Conservation (phyloP, 2,888 invertebrate species). For the Tineola bisselliella region DNA sequence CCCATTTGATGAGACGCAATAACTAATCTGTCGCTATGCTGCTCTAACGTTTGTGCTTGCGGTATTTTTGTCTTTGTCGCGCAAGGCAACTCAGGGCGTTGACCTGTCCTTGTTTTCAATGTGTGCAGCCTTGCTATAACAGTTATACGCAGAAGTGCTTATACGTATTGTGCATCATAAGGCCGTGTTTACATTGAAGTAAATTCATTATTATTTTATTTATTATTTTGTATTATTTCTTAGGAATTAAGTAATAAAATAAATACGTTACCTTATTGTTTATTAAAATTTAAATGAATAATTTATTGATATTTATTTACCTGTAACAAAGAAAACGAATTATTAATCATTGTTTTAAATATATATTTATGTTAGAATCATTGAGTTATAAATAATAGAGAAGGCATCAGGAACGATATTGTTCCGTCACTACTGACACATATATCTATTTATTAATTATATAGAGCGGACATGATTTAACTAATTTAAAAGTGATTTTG, state of each 20-base stretch:
- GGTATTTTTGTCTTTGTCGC: conserved; percentile 41
- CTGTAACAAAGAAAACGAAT: not conserved
- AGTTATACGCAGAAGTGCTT: conserved; percentile 48
- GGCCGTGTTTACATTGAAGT: conserved; percentile 41
- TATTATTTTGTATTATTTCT: conserved; percentile 17
- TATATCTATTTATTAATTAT: too few relatives aligned
- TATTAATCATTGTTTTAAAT: too few relatives aligned
- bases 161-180: conserved; percentile 47
- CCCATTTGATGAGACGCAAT: conserved; percentile 36
- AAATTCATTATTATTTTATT: conserved; percentile 13
- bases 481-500: too few relatives aligned
- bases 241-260: not conserved
- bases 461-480: too few relatives aligned
- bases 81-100: conserved; percentile 66
- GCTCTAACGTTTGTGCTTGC: conserved; percentile 27
- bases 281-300: not conserved
- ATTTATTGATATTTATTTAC: not conserved
- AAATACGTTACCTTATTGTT: not conserved
- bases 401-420: too few relatives aligned
- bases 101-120: conserved; percentile 64
- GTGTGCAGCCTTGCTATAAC: conserved; percentile 67
- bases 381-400: too few relatives aligned
- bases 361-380: too few relatives aligned
- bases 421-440: too few relatives aligned
- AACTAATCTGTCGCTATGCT: conserved; percentile 27